Evolutionary conservation across 2,888 invertebrate genomes (phyloP).

Genomic region (Metacarcinus magister): DNA sequence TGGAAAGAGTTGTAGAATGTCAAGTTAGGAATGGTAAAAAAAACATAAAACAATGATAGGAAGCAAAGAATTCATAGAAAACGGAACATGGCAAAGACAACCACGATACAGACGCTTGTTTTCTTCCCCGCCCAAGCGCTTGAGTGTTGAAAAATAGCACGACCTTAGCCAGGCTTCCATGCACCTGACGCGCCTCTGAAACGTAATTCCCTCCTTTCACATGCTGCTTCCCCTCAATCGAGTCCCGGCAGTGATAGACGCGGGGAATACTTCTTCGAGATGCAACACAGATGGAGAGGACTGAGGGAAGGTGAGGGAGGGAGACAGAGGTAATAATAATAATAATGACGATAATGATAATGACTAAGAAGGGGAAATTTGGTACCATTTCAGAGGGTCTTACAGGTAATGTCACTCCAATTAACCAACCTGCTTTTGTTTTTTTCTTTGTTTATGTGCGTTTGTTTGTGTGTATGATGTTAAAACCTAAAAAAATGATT

Average conservation of each 20-base stretch:
- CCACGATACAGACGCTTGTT: not conserved
- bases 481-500: not conserved
- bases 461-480: not conserved
- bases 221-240: not conserved
- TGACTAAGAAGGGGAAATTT: not conserved
- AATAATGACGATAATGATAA: slow-evolving; percentile 46
- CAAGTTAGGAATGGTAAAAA: not conserved
- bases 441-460: not conserved
- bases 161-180: not conserved
- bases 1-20: not conserved
- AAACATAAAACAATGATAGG: not conserved
- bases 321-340: not conserved
- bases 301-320: not conserved
- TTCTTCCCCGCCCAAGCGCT: not conserved
- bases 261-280: not conserved
- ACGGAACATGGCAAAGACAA: not conserved
- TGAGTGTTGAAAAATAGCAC: not conserved
- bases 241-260: not conserved
- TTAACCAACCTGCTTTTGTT: not conserved
- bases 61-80: not conserved
- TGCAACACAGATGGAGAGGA: not conserved
- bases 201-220: not conserved
- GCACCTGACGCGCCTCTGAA: not conserved
- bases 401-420: not conserved
- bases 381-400: not conserved